Evolutionary conservation across 2,888 invertebrate species (phyloP).

Genomic region (Monoplex corrugatus): DNA sequence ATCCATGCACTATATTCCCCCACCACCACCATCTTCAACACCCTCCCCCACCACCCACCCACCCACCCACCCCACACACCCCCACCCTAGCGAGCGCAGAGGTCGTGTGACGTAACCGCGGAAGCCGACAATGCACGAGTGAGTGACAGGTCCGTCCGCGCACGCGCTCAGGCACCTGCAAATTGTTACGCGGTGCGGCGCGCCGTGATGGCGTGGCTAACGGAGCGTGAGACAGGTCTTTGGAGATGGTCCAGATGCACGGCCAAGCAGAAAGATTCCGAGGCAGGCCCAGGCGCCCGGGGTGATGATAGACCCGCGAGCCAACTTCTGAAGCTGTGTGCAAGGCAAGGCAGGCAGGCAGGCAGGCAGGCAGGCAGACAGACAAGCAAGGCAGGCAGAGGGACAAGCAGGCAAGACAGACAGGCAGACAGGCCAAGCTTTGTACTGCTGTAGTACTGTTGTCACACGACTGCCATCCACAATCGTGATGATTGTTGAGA

Average conservation of each 20-base stretch:
- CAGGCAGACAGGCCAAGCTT: too few relatives aligned
- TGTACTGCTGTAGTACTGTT: too few relatives aligned
- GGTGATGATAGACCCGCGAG: neutral
- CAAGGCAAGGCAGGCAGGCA: too few relatives aligned
- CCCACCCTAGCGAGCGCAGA: too few relatives aligned
- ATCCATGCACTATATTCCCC: neutral
- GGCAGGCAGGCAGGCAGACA: too few relatives aligned
- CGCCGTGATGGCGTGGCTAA: constrained; percentile 9
- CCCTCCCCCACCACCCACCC: too few relatives aligned
- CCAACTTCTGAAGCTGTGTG: constrained; percentile 7
- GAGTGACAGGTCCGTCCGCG: constrained; percentile 35
- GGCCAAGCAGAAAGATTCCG: constrained; percentile 2
- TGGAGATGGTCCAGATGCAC: neutral
- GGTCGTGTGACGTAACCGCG: constrained; percentile 31
- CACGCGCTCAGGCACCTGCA: constrained; percentile 10
- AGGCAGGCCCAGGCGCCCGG: neutral
- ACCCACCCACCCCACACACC: too few relatives aligned
- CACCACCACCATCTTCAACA: too few relatives aligned
- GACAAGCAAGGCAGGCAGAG: too few relatives aligned
- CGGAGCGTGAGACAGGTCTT: constrained; percentile 33
- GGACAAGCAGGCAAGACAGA: too few relatives aligned
- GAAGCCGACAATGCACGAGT: constrained; percentile 39
- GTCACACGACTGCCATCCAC: too few relatives aligned
- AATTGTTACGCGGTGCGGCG: constrained; percentile 35
- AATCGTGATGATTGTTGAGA: too few relatives aligned